These are phyloP conservation scores for Catajapyx aquilonaris DNA, from an alignment of 1,140 invertebrate genomes.

Conservation along the genomic window DNA sequence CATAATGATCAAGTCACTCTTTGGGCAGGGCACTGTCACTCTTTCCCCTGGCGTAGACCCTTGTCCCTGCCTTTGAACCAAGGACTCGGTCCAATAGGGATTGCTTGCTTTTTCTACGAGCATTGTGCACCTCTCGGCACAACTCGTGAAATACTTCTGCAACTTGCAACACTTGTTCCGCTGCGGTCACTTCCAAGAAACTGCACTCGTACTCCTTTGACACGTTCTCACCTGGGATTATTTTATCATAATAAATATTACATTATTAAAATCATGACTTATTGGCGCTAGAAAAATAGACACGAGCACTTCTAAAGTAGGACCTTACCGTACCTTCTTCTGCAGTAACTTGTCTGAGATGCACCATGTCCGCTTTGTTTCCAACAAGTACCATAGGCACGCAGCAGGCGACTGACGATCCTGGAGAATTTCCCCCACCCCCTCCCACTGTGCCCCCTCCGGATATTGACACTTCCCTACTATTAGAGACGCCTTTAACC, in stretches of 20 bases:
- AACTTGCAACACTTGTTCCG: constrained; percentile 51
- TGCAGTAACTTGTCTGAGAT: constrained; percentile 64
- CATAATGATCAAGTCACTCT: too few species aligned
- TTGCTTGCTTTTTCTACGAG: constrained; percentile 58
- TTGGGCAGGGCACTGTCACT: constrained; percentile 65
- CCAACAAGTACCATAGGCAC: constrained; percentile 53
- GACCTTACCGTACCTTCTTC: constrained; percentile 66
- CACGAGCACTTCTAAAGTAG: too few species aligned
- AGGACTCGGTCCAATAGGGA: constrained; percentile 58
- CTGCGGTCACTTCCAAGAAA: constrained; percentile 73
- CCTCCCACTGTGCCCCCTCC: too few species aligned
- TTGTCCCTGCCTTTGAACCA: constrained; percentile 40
- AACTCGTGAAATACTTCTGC: constrained; percentile 66
- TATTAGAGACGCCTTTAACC: constrained; percentile 28
- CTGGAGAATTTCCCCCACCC: not conserved
- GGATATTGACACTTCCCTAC: constrained; percentile 2
- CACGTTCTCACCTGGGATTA: constrained; percentile 43
- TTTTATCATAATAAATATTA: too few species aligned
- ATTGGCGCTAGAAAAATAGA: not conserved
- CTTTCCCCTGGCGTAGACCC: constrained; percentile 58
- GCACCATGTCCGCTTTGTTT: constrained; percentile 83
- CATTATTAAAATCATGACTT: too few species aligned
- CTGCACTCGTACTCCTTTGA: constrained; percentile 70
- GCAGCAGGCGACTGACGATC: constrained; percentile 10
- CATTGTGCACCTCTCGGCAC: constrained; percentile 53